Percentiles rank a stretch among this genome's conserved stretches.
phyloP scores from a whole-genome alignment of 2,888 invertebrate genomes.

The Sturmia bella region DNA sequence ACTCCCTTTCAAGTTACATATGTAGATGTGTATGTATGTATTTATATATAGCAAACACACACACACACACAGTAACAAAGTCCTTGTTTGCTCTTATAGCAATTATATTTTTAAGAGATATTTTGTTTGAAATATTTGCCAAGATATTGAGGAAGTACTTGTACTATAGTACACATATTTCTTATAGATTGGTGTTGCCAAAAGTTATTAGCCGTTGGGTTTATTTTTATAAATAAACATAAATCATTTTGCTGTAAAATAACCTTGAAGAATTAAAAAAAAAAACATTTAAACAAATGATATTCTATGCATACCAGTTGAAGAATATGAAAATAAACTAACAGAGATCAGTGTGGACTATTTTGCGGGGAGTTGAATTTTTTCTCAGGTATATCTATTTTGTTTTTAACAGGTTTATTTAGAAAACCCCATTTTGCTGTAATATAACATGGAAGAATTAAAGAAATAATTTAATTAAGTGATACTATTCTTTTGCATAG shows the following conservation, averaged over 20 bases:
- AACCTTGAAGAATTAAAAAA: slow-evolving; percentile 77
- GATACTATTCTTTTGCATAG: too few species aligned
- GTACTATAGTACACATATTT: not conserved
- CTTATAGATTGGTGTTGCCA: slow-evolving; percentile 43
- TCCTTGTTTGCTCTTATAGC: slow-evolving; percentile 30
- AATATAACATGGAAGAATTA: too few species aligned
- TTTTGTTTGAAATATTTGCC: slow-evolving; percentile 52
- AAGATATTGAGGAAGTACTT: slow-evolving; percentile 49
- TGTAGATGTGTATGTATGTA: too few species aligned
- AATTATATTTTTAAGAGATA: slow-evolving; percentile 48
- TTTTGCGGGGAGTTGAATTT: too few species aligned
- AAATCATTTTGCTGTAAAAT: slow-evolving; percentile 69
- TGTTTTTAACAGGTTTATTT: too few species aligned
- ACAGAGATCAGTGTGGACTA: too few species aligned
- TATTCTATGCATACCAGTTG: slow-evolving; percentile 70
- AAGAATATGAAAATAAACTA: too few species aligned
- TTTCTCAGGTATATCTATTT: too few species aligned
- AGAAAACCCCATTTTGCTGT: too few species aligned
- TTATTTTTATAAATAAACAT: slow-evolving; percentile 26
- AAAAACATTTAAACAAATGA: too few species aligned
- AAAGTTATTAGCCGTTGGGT: slow-evolving; percentile 5
- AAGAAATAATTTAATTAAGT: too few species aligned
- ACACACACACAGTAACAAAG: slow-evolving; percentile 49
- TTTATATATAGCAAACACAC: slow-evolving; percentile 27
- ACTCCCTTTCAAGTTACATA: slow-evolving; percentile 36